Conservation (phyloP, 2,797 vertebrate species). For the Mus caroli region DNA sequence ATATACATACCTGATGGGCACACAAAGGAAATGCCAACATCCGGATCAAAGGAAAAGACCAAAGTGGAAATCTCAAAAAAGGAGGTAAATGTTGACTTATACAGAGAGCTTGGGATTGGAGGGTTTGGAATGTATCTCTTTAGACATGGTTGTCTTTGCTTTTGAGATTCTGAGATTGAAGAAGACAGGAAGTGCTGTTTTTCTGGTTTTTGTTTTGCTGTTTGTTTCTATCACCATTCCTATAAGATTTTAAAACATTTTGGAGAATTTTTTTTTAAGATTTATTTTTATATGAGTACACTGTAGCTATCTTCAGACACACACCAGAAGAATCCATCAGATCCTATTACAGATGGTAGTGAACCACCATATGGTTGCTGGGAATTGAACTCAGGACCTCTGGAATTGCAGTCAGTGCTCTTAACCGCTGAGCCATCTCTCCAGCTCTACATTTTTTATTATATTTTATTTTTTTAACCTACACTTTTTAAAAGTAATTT, state of each 20-base stretch:
- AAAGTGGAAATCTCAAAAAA: conserved; percentile 91
- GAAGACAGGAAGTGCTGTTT: neutral
- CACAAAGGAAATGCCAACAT: conserved; percentile 98
- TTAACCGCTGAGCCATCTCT: no score
- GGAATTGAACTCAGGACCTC: no score
- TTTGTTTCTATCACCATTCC: neutral
- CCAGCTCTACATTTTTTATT: no score
- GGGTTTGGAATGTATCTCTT: neutral
- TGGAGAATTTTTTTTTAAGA: neutral
- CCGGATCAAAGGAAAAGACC: conserved; percentile 97
- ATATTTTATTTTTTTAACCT: no score
- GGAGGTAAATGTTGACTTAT: conserved; percentile 85
- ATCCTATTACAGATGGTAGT: no score
- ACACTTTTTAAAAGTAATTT: neutral
- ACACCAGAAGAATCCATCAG: no score
- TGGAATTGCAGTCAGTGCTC: no score
- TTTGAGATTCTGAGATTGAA: neutral
- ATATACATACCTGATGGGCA: conserved; percentile 98
- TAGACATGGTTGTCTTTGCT: neutral
- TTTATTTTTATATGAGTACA: no score
- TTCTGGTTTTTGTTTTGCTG: no score
- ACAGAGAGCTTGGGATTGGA: neutral
- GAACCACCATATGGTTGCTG: no score
- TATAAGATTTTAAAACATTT: neutral
- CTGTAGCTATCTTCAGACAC: no score